Evolutionary conservation across 1,140 invertebrate genomes (phyloP), one percentile per base, ranked within the genome.

Genomic region (Danaus melanippus): DNA sequence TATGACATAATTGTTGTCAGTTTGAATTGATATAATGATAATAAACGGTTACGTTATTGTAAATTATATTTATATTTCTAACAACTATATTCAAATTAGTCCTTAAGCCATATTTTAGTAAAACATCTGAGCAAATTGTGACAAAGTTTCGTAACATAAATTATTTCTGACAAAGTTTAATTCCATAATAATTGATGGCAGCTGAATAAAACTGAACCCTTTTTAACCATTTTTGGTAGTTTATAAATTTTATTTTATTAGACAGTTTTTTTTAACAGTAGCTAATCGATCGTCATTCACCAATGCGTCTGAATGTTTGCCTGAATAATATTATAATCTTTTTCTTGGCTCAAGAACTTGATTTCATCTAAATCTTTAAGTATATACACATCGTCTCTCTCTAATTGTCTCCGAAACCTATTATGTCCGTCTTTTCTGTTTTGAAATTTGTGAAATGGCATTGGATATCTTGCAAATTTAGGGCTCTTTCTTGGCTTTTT

Each of bases 321-420:
- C 9, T 69, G 72, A 0, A 83, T 67, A 15, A 77, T 56, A 45
- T 75, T 53, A 12, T 71, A 60, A 60, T 79, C 77, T n/a, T 79
- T 71, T 49, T 70, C 67, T 6, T 60, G 52, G 8, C 59, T 61
- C 9, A 84, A 39, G 56, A 84, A 82, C 43, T 83, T 62, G 0
- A 84, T 65, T 58, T 81, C 78, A 56, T 86, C 78, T 12, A 86
- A 70, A 61, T 84, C 79, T 48, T 78, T 74, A 5, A 84, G 42
- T 48, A 86, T 75, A 48, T 64, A 73, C 0, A 78, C 10, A 9
- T 75, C 40, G 12, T 73, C 56, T 53, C 69, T 69, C 0, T 76
- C 69, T 5, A 58, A 41, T 3, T 75, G 57, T 53, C 82, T 69
- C 50, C 63, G 78, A 46, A 60, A 66, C 59, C 76, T 74, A 10